Evolutionary conservation across 2,113 vertebrate genomes (phyloP).

Genomic region (Artemisiospiza belli): DNA sequence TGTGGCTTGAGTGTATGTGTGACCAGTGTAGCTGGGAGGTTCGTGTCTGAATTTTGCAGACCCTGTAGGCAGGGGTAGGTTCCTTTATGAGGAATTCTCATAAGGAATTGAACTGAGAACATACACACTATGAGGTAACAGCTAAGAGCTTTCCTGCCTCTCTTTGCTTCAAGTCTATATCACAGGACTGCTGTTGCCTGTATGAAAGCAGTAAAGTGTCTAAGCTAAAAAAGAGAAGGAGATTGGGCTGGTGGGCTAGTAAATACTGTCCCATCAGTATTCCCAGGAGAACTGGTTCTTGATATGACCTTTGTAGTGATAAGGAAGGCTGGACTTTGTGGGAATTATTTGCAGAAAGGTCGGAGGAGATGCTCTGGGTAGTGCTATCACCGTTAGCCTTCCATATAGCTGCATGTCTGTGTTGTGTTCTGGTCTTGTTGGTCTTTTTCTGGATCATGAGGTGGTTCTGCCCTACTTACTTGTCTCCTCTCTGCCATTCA

Average conservation of each 20-base stretch:
- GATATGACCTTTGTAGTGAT: background rate
- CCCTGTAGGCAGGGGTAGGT: background rate
- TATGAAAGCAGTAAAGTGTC: background rate
- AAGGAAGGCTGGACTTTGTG: background rate
- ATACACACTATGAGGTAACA: background rate
- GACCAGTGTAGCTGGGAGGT: background rate
- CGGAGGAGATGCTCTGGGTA: background rate
- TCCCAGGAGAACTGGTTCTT: background rate
- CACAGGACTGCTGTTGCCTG: background rate
- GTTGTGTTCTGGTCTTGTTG: background rate
- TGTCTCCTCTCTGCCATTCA: slow-evolving; percentile 51
- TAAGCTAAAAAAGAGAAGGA: background rate
- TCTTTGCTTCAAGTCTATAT: background rate
- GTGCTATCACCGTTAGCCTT: background rate
- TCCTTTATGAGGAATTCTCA: background rate
- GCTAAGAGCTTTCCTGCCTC: background rate
- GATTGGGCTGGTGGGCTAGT: background rate
- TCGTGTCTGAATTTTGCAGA: background rate
- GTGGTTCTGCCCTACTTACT: background rate
- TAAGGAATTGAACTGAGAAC: background rate
- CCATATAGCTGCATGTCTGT: background rate
- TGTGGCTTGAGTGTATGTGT: background rate
- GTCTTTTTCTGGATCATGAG: background rate
- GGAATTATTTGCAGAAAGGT: background rate
- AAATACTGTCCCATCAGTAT: background rate